A percentile compares a stretch with the other conserved stretches of the same genome.
phyloP scores from a whole-genome alignment of 2,113 vertebrate species.

The Tachysurus fulvidraco region DNA sequence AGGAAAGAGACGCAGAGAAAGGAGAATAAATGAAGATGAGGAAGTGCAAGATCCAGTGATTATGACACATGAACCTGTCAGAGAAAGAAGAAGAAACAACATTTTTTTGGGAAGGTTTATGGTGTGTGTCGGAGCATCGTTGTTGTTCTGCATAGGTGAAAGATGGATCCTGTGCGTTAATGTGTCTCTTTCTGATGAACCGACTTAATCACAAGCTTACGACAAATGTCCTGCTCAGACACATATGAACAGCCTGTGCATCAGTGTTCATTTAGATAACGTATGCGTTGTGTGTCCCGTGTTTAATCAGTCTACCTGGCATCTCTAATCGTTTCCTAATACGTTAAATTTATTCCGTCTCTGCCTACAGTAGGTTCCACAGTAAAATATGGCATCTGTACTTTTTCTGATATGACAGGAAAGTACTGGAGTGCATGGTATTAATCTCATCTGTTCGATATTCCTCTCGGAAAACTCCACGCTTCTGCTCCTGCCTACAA shows the following conservation, averaged over 20 bases:
- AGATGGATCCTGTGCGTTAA: slow-evolving; percentile 21
- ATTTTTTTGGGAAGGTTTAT: neutral
- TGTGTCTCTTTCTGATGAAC: neutral
- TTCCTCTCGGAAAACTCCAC: slow-evolving; percentile 1
- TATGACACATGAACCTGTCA: neutral
- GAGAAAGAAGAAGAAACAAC: neutral
- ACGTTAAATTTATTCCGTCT: neutral
- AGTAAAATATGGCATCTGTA: slow-evolving; percentile 7
- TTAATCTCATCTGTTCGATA: slow-evolving; percentile 24
- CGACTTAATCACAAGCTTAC: slow-evolving; percentile 21
- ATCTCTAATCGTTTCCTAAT: neutral
- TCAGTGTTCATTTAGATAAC: neutral
- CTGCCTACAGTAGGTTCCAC: neutral
- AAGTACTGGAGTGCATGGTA: neutral
- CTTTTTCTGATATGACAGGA: slow-evolving; percentile 32
- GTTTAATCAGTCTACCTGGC: slow-evolving; percentile 24
- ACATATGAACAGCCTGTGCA: neutral
- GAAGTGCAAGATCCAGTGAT: neutral
- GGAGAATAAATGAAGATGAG: neutral
- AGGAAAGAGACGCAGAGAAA: neutral
- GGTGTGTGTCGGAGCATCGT: neutral
- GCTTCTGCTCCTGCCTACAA: neutral
- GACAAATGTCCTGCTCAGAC: neutral
- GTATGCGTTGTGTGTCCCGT: no score
- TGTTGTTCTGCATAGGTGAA: slow-evolving; percentile 9